A percentile compares a stretch with the other conserved stretches of the same genome.
These are phyloP conservation scores for Trachelus stipa DNA, from an alignment of 2,888 invertebrate species.

Conservation along the genomic window DNA sequence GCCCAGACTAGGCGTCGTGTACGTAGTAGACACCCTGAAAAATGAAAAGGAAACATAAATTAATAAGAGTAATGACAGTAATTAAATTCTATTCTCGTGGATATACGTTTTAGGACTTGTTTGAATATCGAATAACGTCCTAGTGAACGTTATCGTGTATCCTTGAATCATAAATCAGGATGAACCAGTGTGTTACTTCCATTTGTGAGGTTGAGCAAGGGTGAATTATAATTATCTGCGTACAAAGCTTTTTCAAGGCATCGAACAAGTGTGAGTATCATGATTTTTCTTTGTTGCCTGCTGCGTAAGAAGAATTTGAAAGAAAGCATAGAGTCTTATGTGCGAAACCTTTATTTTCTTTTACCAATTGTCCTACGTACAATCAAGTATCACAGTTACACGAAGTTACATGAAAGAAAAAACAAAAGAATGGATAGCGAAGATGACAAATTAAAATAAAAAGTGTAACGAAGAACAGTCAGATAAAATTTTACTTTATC, in stretches of 20 bases:
- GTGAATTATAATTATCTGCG: background rate
- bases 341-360: background rate
- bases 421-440: background rate
- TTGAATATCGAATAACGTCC: no score
- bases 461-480: background rate
- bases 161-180: background rate
- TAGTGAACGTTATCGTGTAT: no score
- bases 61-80: background rate
- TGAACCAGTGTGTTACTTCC: background rate
- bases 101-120: background rate
- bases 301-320: background rate
- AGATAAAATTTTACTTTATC: background rate
- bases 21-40: constrained; percentile 67
- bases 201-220: background rate
- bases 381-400: background rate
- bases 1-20: constrained; percentile 62
- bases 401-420: background rate
- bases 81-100: background rate
- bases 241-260: background rate
- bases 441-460: background rate
- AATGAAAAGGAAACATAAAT: background rate
- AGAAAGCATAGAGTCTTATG: background rate
- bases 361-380: background rate
- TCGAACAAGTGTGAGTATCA: background rate
- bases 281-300: background rate